Conservation (phyloP, 2,888 invertebrate species). For the Athalia rosae region DNA sequence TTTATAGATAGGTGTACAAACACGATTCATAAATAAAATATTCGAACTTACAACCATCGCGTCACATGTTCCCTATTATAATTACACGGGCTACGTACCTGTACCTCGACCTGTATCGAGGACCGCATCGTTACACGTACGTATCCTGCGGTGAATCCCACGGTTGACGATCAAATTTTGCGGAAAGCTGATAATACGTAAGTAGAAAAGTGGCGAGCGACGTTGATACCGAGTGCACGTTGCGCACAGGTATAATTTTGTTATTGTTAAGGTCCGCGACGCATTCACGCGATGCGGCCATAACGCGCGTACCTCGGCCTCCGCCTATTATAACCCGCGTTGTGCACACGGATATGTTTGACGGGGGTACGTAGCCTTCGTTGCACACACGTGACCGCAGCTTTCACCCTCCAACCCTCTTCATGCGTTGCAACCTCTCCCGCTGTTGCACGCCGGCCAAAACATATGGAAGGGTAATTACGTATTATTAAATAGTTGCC, state of each 20-base stretch:
- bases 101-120: background rate
- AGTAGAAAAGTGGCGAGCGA: too few relatives aligned
- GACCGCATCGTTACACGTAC: background rate
- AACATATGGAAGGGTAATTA: conserved; percentile 46
- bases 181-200: too few relatives aligned
- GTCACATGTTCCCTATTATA: conserved; percentile 4
- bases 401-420: conserved; percentile 2
- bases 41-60: conserved; percentile 14
- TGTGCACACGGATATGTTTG: background rate
- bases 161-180: too few relatives aligned
- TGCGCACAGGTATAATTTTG: background rate
- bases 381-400: background rate
- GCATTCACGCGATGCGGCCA: conserved; percentile 42
- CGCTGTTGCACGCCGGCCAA: background rate
- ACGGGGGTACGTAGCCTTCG: too few relatives aligned
- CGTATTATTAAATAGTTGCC: conserved; percentile 38
- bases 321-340: background rate
- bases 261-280: background rate
- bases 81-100: background rate
- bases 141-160: too few relatives aligned
- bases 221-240: background rate
- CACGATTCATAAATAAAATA: conserved; percentile 27
- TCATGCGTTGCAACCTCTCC: background rate
- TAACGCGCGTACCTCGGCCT: conserved; percentile 2
- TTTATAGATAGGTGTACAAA: background rate